Base-by-base conservation (phyloP, 1,140 invertebrate species). In the Diprion similis region DNA sequence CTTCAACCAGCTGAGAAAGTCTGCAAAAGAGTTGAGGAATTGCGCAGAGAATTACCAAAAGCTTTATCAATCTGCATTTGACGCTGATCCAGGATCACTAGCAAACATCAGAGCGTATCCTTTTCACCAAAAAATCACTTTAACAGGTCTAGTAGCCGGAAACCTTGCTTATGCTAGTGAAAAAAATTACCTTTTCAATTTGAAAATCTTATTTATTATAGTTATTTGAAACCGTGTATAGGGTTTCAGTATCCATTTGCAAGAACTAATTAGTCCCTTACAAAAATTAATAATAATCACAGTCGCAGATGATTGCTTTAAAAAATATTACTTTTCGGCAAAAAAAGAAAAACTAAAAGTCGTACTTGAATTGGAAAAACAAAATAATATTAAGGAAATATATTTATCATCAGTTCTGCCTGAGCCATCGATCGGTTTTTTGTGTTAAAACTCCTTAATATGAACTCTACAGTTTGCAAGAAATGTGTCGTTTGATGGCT, bases 21-120 rank as follows among this genome's bases (percentile, higher is more conserved):
- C 93, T 76, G 90, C 93, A 1, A 91, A 92, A 75, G 93, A 95
- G 51, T 92, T 97, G 65, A 91, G 93, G 73, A 89, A 85, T 2
- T 93, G 95, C 73, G 93, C 94, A 37, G 92, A 94, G 46, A 90
- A 92, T 64, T 97, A 96, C 84, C 94, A 92, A 73, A 92, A 92
- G 75, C 89, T 98, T 1, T 98, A 97, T 82, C 94, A 97, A 82
- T 95, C 95, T 17, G 95, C 96, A 59, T 99, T 98, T 89, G 96
- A 98, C 90, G 96, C 97, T 10, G 96, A 98, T 89, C 92, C 93
- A 51, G 91, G 92, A 10, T 95, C 95, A n/a, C 85, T 98, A 68
- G 88, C 92, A 47, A 96, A 96, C 80, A 91, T 98, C 71, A 89
- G 90, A 85, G 88, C 92, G 90, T 92, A 92, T 89, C 86, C 86